Conservation (phyloP, 2,113 vertebrate species). For the Colaptes auratus region DNA sequence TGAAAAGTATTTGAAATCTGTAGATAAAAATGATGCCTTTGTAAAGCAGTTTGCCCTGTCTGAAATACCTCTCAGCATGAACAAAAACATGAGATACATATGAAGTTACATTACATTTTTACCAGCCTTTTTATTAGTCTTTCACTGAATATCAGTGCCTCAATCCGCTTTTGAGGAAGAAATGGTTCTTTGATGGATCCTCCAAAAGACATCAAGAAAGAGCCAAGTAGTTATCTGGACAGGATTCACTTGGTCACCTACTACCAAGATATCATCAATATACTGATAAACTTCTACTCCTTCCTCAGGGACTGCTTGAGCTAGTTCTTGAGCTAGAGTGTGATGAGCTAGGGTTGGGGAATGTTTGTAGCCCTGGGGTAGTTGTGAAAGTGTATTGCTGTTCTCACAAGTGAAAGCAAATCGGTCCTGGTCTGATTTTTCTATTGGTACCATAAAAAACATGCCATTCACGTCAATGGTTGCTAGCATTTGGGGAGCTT, state of each 20-base stretch:
- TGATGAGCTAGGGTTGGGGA: neutral
- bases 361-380: neutral
- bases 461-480: no score
- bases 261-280: neutral
- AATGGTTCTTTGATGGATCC: no score
- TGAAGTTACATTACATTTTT: neutral
- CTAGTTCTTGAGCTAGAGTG: neutral
- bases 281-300: neutral
- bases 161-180: no score
- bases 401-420: no score
- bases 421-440: no score
- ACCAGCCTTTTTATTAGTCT: slow-evolving; percentile 3
- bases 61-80: neutral
- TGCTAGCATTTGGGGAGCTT: no score
- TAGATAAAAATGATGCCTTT: neutral
- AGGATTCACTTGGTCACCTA: no score
- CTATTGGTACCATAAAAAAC: no score
- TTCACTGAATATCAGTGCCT: neutral
- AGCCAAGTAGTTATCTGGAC: no score
- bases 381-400: neutral
- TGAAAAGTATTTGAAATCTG: neutral
- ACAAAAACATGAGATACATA: neutral
- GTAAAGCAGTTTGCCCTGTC: neutral
- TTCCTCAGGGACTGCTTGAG: neutral
- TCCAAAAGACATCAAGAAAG: no score